Evolutionary conservation across 1,140 invertebrate species (phyloP), one percentile per base, ranked within the genome.

Genomic region (Monomorium pharaonis): DNA sequence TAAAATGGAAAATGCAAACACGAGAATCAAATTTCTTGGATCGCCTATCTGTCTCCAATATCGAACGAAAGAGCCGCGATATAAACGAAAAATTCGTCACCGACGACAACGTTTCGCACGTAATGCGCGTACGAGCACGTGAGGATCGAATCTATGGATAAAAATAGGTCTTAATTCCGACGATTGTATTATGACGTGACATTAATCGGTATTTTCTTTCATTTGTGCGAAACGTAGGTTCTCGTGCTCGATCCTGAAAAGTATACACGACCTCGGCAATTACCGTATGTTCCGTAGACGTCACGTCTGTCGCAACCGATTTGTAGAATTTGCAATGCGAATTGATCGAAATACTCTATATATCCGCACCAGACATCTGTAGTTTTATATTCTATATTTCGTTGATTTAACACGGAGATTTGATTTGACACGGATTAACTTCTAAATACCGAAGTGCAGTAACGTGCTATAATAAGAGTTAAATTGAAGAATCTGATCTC

Each of bases 1-100:
- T n/a, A n/a, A 65, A 42, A 65, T 42, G 33, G 16, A 75, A 33
- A 75, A 37, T 58, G 14, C 16, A 76, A 76, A 76, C 14, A 33
- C 21, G 27, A 76, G 30, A 47, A 24, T 75, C 21, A 37, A 24
- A 75, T 24, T 76, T 76, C 16, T 76, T 56, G 54, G 30, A 54
- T 58, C 72, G 10, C 18, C 18, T 72, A 60, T 42, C 37, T 33
- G 21, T 60, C 4, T 76, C 33, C 30, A 18, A 24, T 76, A 62
- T 16, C 16, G 51, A 75, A 42, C 24, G 74, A 62, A 30, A 76
- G 49, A 58, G n/a, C n/a, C 16, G 33, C 21, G 30, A 75, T 75
- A 75, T 75, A 37, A 30, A 75, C n/a, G 56, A 76, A 60, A 76
- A 76, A 37, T 42, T 62, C 14, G 33, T 58, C 6, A 18, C 1